Conservation (phyloP, 2,797 vertebrate species). For the Chrysocyon brachyurus region DNA sequence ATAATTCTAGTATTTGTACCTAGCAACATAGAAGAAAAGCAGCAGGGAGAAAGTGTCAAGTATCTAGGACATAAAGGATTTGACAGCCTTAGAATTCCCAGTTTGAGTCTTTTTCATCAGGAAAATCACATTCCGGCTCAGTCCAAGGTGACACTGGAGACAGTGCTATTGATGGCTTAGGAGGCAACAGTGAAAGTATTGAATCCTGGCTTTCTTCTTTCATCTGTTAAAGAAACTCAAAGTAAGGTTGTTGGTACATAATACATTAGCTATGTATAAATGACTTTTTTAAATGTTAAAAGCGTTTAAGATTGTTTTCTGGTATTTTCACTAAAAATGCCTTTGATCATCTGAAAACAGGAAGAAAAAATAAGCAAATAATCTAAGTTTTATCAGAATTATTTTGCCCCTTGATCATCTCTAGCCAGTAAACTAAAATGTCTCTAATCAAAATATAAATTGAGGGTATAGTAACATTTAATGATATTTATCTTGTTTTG, state of each 20-base stretch:
- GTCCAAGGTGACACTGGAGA: slow-evolving; percentile 76
- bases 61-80: slow-evolving; percentile 83
- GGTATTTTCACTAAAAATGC: slow-evolving; percentile 51
- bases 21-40: slow-evolving; percentile 84
- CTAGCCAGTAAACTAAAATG: not conserved
- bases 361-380: slow-evolving; percentile 53
- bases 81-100: slow-evolving; percentile 88
- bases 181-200: slow-evolving; percentile 95
- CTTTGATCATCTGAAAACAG: slow-evolving; percentile 61
- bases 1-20: slow-evolving; percentile 81
- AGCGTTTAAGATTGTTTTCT: slow-evolving; percentile 46
- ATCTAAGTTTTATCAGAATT: slow-evolving; percentile 63
- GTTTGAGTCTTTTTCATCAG: slow-evolving; percentile 79
- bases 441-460: slow-evolving; percentile 60
- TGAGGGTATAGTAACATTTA: not conserved
- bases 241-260: slow-evolving; percentile 45
- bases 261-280: not conserved
- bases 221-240: slow-evolving; percentile 88
- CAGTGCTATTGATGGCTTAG: slow-evolving; percentile 83
- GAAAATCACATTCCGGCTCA: slow-evolving; percentile 74
- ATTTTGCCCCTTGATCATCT: slow-evolving; percentile 57
- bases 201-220: slow-evolving; percentile 94
- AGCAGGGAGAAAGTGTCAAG: slow-evolving; percentile 86
- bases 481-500: slow-evolving; percentile 3
- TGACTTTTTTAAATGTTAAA: slow-evolving; percentile 39